Base-by-base conservation (phyloP, 2,797 vertebrate genomes). In the Clarias pachynema region DNA sequence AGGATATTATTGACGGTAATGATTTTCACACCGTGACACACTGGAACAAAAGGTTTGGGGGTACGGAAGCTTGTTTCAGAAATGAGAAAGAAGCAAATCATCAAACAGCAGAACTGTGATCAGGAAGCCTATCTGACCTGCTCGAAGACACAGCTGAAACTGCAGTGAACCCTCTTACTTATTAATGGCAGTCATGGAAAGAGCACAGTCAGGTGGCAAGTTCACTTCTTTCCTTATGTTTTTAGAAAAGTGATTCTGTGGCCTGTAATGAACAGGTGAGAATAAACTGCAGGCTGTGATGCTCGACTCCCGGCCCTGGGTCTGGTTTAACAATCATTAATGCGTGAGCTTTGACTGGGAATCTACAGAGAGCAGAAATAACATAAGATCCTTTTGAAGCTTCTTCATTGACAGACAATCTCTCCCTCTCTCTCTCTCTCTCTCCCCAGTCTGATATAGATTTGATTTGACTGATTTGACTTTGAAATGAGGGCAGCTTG, bases 351-450 rank as follows among this genome's bases (percentile, higher is more conserved):
- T 81, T 75, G 31, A 77, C 77, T 73, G 65, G 57, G 75, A 80
- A 59, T 62, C 84, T 80, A 78, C 75, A 60, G 22, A 78, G 62
- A 81, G 40, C 49, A 56, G 57, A 20, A 62, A 44, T 26, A 44
- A 57, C 24, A 53, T 53, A 44, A 74, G 82, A 66, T 34, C 59
- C 34, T 63, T 84, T 56, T 62, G 74, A 80, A 69, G 83, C 62
- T 79, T 81, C 18, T 49, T n/a, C 49, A 81, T 84, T 82, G 69
- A 87, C 81, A 56, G 83, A 49, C 44, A 63, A 4, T 85, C 74
- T 53, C 80, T 34, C 37, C 20, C 22, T n/a, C 82, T 15, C 49
- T 82, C 22, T 57, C 57, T 22, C 59, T n/a, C 37, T 26, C 37
- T 62, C 10, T 31, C 68, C 73, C 0, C 60, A 49, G 63, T 74